These are phyloP conservation scores for Nematolebias whitei DNA, from an alignment of 2,113 vertebrate genomes.

Conservation along the genomic window DNA sequence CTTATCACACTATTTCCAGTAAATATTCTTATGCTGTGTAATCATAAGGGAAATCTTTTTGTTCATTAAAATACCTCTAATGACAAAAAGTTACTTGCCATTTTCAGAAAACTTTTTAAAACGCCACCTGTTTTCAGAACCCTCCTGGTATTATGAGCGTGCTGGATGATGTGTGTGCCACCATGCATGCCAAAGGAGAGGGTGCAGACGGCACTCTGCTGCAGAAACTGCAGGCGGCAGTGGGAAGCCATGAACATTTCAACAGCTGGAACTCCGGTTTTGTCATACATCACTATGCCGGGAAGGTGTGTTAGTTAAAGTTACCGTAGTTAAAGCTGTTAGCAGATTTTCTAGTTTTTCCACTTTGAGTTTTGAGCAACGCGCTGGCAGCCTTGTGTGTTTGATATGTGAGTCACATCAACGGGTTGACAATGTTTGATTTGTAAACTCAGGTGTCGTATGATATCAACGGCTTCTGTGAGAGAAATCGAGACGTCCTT, in stretches of 20 bases:
- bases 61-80: not conserved
- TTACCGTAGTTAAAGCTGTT: not conserved
- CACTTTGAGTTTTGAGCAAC: not conserved
- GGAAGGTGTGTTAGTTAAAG: conserved; percentile 82
- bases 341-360: not conserved
- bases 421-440: not conserved
- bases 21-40: too few relatives aligned
- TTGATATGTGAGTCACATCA: too few relatives aligned
- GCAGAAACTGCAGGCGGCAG: conserved; percentile 92
- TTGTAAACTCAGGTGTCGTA: conserved; percentile 87
- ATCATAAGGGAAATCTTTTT: not conserved
- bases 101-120: not conserved
- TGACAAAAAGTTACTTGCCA: not conserved
- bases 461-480: conserved; percentile 90
- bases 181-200: conserved; percentile 93
- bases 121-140: conserved; percentile 73
- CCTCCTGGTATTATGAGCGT: conserved; percentile 97
- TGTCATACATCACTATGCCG: conserved; percentile 95
- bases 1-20: too few relatives aligned
- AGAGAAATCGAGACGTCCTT: conserved; percentile 93
- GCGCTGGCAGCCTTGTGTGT: not conserved
- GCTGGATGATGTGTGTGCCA: conserved; percentile 96
- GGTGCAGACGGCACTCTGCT: conserved; percentile 91
- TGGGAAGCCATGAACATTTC: conserved; percentile 95
- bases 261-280: conserved; percentile 95